Percentiles rank a stretch among this genome's conserved stretches.
phyloP scores from a whole-genome alignment of 2,888 invertebrate species.

The Electrophaes corylata region DNA sequence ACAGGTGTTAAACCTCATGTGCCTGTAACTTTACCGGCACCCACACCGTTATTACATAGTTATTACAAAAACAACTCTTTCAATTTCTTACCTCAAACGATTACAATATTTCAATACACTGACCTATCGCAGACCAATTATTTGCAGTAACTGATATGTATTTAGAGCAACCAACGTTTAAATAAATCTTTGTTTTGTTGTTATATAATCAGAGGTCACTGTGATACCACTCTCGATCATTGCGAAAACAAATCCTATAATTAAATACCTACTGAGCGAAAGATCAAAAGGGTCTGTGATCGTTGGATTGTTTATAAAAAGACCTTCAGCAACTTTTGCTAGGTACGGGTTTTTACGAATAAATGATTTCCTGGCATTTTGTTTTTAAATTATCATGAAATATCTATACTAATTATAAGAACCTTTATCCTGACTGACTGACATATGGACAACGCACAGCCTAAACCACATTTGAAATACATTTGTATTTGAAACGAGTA shows the following conservation, averaged over 20 bases:
- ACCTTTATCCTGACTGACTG: too few relatives aligned
- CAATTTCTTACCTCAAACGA: conserved; percentile 10
- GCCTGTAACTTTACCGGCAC: too few relatives aligned
- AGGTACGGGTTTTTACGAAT: neutral
- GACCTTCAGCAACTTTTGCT: conserved; percentile 23
- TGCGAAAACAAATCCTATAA: conserved; percentile 32
- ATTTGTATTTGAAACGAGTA: too few relatives aligned
- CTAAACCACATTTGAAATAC: too few relatives aligned
- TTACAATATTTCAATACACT: conserved; percentile 31
- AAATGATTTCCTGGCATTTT: conserved; percentile 10
- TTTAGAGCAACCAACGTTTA: conserved; percentile 43
- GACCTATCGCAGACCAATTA: conserved; percentile 45
- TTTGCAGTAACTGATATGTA: conserved; percentile 55
- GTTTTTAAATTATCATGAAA: neutral
- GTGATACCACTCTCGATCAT: conserved; percentile 41
- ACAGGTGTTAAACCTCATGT: too few relatives aligned
- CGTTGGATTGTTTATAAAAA: conserved; percentile 18
- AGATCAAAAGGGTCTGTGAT: conserved; percentile 27
- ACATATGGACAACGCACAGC: too few relatives aligned
- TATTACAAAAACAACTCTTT: neutral
- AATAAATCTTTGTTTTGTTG: conserved; percentile 48
- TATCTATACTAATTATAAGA: too few relatives aligned
- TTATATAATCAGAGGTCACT: conserved; percentile 49
- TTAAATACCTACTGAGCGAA: conserved; percentile 20
- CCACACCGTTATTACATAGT: too few relatives aligned